phyloP scores from a whole-genome alignment of 2,113 vertebrate species.

The Leptodactylus fuscus region DNA sequence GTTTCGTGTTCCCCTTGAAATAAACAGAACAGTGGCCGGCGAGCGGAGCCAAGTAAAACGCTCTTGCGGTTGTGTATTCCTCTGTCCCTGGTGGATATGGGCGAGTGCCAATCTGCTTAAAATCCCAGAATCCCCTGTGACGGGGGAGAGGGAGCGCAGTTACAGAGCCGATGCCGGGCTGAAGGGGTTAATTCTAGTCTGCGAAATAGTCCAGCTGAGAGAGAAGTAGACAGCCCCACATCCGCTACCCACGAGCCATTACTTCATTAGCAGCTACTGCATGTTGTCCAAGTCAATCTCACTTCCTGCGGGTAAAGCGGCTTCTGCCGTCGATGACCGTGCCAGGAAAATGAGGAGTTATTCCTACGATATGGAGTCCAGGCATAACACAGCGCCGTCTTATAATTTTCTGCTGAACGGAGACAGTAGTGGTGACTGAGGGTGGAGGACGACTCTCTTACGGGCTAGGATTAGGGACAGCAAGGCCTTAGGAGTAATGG shows the following conservation, averaged over 20 bases:
- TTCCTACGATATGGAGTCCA: neutral
- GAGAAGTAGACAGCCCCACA: conserved; percentile 36
- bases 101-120: neutral
- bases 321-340: neutral
- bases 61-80: neutral
- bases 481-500: neutral
- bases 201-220: conserved; percentile 35
- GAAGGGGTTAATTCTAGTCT: conserved; percentile 18
- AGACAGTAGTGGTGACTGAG: neutral
- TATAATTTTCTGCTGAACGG: too few relatives aligned
- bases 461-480: neutral
- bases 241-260: conserved; percentile 48
- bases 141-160: too few relatives aligned
- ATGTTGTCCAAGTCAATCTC: conserved; percentile 43
- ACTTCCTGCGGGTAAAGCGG: conserved; percentile 40
- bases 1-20: neutral
- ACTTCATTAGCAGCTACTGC: conserved; percentile 53
- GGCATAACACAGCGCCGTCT: neutral
- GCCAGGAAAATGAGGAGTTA: conserved; percentile 6
- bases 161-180: neutral
- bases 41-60: neutral
- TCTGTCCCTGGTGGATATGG: neutral
- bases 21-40: neutral
- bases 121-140: neutral
- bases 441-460: neutral